These are phyloP conservation scores for Onthophagus taurus DNA, from an alignment of 1,140 invertebrate species.

Conservation along the genomic window DNA sequence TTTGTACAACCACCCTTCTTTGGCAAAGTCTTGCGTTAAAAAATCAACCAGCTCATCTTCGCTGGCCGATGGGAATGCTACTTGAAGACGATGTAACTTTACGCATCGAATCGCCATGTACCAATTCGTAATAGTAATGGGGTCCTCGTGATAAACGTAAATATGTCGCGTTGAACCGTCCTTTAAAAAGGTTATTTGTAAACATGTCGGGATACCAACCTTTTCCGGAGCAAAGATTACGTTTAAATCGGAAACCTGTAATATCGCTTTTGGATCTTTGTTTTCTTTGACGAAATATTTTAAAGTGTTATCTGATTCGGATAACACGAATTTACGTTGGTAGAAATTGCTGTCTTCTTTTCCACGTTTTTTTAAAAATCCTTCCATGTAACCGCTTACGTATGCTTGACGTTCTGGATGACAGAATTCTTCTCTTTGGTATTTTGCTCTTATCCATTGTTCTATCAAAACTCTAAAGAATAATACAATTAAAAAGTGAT, in stretches of 20 bases:
- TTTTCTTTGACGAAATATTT: slow-evolving; percentile 81
- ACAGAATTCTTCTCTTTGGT: slow-evolving; percentile 79
- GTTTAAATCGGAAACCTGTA: slow-evolving; percentile 74
- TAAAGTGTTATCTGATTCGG: slow-evolving; percentile 67
- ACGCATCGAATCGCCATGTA: slow-evolving; percentile 80
- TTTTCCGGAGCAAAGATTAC: slow-evolving; percentile 78
- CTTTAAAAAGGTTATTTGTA: slow-evolving; percentile 76
- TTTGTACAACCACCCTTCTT: slow-evolving; percentile 85
- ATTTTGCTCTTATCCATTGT: slow-evolving; percentile 88
- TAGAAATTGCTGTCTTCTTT: slow-evolving; percentile 78
- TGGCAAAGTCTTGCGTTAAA: slow-evolving; percentile 69
- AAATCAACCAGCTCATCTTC: slow-evolving; percentile 65
- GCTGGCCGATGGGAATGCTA: slow-evolving; percentile 71
- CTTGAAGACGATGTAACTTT: slow-evolving; percentile 70
- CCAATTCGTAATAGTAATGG: slow-evolving; percentile 80
- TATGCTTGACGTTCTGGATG: slow-evolving; percentile 68
- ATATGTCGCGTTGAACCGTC: slow-evolving; percentile 77
- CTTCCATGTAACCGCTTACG: slow-evolving; percentile 69
- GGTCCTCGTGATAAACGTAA: slow-evolving; percentile 77
- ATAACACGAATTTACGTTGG: slow-evolving; percentile 73
- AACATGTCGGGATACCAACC: slow-evolving; percentile 66
- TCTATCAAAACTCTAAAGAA: slow-evolving; percentile 69
- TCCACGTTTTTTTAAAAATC: slow-evolving; percentile 79
- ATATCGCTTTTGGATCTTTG: slow-evolving; percentile 72
- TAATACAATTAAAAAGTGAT: neutral